phyloP scores from a whole-genome alignment of 2,888 invertebrate species.

The Sclerodermus sp. region DNA sequence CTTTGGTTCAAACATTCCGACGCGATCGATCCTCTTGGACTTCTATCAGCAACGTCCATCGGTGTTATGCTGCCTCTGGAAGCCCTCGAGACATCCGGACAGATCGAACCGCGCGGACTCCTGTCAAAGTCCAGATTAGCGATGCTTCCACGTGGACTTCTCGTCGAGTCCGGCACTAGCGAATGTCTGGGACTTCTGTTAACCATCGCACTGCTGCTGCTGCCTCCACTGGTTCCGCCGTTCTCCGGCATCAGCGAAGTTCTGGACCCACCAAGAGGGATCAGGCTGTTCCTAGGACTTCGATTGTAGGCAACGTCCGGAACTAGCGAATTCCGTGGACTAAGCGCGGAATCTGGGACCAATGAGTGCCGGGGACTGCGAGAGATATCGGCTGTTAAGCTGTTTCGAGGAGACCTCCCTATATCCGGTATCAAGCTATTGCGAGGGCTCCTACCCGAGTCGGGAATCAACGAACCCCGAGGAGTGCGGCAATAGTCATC shows the following conservation, averaged over 20 bases:
- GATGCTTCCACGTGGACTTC: constrained; percentile 62
- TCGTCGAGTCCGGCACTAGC: constrained; percentile 62
- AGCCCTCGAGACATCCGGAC: constrained; percentile 63
- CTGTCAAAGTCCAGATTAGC: constrained; percentile 64
- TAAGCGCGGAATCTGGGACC: constrained; percentile 62
- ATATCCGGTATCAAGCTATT: constrained; percentile 66
- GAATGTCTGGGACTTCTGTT: constrained; percentile 66
- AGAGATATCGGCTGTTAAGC: constrained; percentile 63
- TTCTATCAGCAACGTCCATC: constrained; percentile 55
- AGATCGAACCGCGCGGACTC: constrained; percentile 66
- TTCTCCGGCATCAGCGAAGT: constrained; percentile 48
- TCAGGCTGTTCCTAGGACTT: constrained; percentile 65
- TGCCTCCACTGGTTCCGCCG: constrained; percentile 19
- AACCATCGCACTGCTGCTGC: constrained; percentile 43
- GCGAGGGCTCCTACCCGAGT: constrained; percentile 62
- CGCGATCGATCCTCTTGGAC: constrained; percentile 65
- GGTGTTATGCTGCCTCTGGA: constrained; percentile 53
- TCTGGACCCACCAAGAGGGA: constrained; percentile 52
- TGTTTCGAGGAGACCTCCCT: constrained; percentile 62
- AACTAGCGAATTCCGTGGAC: constrained; percentile 66
- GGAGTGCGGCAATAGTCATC: constrained; percentile 61
- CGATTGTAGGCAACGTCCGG: constrained; percentile 60
- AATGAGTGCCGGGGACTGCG: constrained; percentile 67
- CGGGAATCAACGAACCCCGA: constrained; percentile 66
- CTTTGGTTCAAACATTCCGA: constrained; percentile 58